Evolutionary conservation across 2,113 vertebrate species (phyloP), one percentile per base, ranked within the genome.

Genomic region (Danionella cerebrum): DNA sequence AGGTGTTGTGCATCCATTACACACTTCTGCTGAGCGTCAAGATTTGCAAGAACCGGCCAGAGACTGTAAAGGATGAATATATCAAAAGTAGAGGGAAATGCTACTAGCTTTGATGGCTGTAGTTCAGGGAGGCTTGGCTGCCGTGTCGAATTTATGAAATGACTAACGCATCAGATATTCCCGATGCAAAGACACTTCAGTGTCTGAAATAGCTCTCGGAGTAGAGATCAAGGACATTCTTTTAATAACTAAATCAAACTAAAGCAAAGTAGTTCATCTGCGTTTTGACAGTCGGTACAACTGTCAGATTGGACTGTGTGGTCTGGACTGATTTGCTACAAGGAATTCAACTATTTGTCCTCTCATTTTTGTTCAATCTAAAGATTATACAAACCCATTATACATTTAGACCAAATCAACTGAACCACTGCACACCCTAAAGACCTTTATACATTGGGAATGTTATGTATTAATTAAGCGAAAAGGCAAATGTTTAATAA

Each of bases 21-120:
- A 44, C 70, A 77, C 54, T 77, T 72, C 77, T 80, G 80, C 70
- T 82, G 80, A 83, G 74, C 66, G 58, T 58, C 73, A 69, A 70
- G 18, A 70, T 67, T 70, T 66, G 36, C 36, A 51, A 33, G 16
- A 66, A 48, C 21, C 29, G 2, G 18, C 11, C 24, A 9, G 12
- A 31, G 41, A 53, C 60, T 4, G n/a, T 9, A 35, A 36, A 14
- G 0, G 13, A 18, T 18, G 27, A 1, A 31, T 16, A 6, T 18
- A 12, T 10, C 2, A 44, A 19, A 4, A n/a, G 4, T n/a, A 25
- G 2, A n/a, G 39, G 11, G 14, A 12, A 19, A 25, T n/a, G 7
- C 11, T 16, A 31, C 6, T 22, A 31, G 25, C 21, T 38, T 50
- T 60, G 55, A 59, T 57, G 36, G 33, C 33, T 60, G 24, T 44